Base-by-base conservation (phyloP, 2,888 invertebrate species). In the Mystacides longicornis region DNA sequence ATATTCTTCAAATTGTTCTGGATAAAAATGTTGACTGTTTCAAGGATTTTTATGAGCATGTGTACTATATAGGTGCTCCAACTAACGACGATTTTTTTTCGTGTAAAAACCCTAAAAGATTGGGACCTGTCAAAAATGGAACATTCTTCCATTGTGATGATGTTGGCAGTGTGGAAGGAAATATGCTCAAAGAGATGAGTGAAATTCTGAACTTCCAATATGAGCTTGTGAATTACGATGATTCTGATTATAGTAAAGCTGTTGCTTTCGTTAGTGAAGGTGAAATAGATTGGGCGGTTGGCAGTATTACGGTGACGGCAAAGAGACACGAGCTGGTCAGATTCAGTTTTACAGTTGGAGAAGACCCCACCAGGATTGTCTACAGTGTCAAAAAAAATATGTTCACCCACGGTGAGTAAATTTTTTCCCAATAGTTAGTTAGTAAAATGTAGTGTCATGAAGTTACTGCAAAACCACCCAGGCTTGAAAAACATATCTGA, bases 261-360 rank as follows among this genome's bases (percentile, higher is more conserved):
- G 19, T 51, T n/a, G 16, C 43, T 14, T 9, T 11, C 11, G 45
- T 43, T 5, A 31, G 42, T 19, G 22, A 45, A 7, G n/a, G 46
- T 9, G 11, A 14, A n/a, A 21, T 23, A 14, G 46, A 52, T 47
- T 52, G 52, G 52, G 16, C 27, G n/a, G 46, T 52, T 19, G 52
- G 52, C 20, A 52, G 52, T n/a, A 46, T 52, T 9, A 27, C 46
- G 2, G 31, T 52, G 3, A 47, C 52, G n/a, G 27, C 21, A 5
- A 14, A 5, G 14, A 52, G 52, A 52, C 20, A 7, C 20, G 16
- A 46, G 2, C 45, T 20, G 23, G 31, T 23, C n/a, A 11, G 9
- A 2, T 52, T 52, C 16, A 52, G 46, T 47, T 46, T 11, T 14
- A 20, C 31, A 5, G 52, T 52, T 14, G 20, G 20, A 7, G 31